phyloP scores from a whole-genome alignment of 1,140 invertebrate species.

The Globodera rostochiensis region DNA sequence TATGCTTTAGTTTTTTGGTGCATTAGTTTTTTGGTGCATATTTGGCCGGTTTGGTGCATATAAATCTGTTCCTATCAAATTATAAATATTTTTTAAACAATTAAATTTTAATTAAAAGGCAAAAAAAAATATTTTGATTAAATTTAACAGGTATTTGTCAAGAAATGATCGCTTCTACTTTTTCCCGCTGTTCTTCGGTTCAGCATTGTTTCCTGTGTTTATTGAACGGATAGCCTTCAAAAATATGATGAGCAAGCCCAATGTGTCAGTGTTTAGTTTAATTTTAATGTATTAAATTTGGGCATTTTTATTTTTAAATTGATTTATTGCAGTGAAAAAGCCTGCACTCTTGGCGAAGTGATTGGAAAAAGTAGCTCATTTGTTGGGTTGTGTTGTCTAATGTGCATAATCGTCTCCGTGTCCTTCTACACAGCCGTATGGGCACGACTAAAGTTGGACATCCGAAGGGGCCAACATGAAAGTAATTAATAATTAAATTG shows the following conservation, averaged over 20 bases:
- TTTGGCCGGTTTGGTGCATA: neutral
- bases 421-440: neutral
- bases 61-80: neutral
- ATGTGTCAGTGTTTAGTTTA: neutral
- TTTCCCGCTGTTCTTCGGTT: neutral
- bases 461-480: neutral
- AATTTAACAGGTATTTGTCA: neutral
- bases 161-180: neutral
- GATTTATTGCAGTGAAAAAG: neutral
- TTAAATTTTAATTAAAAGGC: no score
- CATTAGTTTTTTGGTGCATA: no score
- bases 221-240: neutral
- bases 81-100: neutral
- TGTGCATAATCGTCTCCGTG: neutral
- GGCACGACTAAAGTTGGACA: neutral
- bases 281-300: no score
- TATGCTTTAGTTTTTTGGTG: no score
- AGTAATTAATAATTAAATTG: neutral
- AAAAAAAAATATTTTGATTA: neutral
- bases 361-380: neutral
- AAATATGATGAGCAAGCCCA: neutral
- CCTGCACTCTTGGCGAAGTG: constrained; percentile 4
- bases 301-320: neutral
- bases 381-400: neutral
- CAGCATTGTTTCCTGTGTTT: neutral